Evolutionary conservation across 2,113 vertebrate genomes (phyloP).

Genomic region (Pterocles orientalis): DNA sequence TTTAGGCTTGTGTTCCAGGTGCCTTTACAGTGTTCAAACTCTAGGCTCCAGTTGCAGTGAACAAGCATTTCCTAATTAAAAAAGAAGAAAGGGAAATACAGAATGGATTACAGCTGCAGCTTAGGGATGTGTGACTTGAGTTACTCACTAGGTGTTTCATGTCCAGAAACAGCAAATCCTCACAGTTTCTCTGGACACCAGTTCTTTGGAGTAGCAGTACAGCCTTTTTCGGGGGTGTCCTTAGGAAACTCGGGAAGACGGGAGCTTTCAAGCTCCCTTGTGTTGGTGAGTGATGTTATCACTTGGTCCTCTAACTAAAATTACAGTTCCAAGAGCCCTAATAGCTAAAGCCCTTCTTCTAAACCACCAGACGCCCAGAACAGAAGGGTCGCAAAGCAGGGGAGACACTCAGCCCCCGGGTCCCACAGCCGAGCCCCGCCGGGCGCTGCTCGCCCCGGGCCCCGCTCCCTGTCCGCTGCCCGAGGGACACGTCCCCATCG

Average conservation of each 20-base stretch:
- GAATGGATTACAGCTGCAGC: background rate
- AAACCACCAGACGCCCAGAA: rapidly evolving
- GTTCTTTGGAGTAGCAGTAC: background rate
- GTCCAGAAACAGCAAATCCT: background rate
- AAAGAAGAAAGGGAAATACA: background rate
- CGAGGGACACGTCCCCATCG: background rate
- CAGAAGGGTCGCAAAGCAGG: background rate
- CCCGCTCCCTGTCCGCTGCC: background rate
- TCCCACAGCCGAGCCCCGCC: background rate
- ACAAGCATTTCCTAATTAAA: background rate
- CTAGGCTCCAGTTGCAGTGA: background rate
- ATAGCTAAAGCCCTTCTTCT: background rate
- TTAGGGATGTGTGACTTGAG: background rate
- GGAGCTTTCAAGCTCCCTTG: background rate
- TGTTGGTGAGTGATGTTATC: rapidly evolving
- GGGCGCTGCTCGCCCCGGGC: background rate
- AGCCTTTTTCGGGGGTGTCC: background rate
- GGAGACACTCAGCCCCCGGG: background rate
- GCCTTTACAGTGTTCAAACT: background rate
- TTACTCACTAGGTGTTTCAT: background rate
- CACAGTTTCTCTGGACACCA: background rate
- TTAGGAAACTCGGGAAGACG: rapidly evolving
- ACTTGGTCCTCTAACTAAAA: no score
- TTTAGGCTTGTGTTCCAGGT: background rate
- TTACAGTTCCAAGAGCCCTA: rapidly evolving